Base-by-base conservation (phyloP, 2,888 invertebrate genomes). In the Ennomos fuscantarius region DNA sequence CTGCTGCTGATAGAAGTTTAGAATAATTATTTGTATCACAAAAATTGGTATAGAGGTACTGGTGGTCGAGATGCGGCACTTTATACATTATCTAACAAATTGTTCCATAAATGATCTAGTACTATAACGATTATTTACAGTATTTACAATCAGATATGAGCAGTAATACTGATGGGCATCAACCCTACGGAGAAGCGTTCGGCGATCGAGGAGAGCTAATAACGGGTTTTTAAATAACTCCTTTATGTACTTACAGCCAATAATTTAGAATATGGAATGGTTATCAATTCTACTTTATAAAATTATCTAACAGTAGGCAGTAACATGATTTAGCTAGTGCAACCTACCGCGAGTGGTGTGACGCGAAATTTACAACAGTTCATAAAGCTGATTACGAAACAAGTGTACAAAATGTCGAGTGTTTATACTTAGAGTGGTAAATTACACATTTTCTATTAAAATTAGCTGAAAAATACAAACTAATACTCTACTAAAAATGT, bases 211-310 rank as follows among this genome's bases (percentile, higher is more conserved):
- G n/a, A n/a, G 9, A n/a, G 24, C 11, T 11, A 9, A 45, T 31
- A 33, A 37, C 8, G 39, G 3, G 3, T 12, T 12, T 10, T 9
- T 40, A 32, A 12, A 40, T 33, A 13, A 24, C 40, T 52, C 33
- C 44, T 45, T 53, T 35, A 8, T 46, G 53, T 45, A 53, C 44
- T 40, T 52, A 52, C 24, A 46, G 40, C 40, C 35, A 46, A 53
- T 45, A n/a, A 40, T 53, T 53, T 53, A 52, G 52, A 52, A 52
- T 45, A 52, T 52, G 2, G 53, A 63, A 67, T 58, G 60, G 64
- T 62, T 62, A 53, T 60, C 54, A 35, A 32, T 55, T 50, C 65
- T 60, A 59, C 63, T 64, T 2, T 24, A 24, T 24, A 24, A 24
- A 24, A 24, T 3, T 24, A 3, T 24, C 24, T 24, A 24, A 24